phyloP scores from a whole-genome alignment of 23 tunicate genomes.

The Halocynthia aurantium region DNA sequence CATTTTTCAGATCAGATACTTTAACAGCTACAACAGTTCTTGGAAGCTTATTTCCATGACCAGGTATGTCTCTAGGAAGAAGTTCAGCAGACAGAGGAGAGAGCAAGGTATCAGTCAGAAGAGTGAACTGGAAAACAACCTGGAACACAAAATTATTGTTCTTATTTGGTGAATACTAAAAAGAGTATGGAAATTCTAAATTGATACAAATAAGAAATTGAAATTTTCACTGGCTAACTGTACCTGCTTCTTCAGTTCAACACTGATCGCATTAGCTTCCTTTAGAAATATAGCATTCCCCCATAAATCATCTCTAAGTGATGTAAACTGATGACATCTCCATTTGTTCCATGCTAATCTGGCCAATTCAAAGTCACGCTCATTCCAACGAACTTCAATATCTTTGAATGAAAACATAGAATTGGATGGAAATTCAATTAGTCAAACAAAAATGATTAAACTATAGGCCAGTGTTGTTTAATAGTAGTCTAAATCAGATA shows the following conservation, averaged over 20 bases:
- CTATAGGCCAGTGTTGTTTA: background rate
- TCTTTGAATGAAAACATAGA: background rate
- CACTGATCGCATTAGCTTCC: constrained; percentile 97
- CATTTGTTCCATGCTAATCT: constrained; percentile 72
- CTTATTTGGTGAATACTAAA: background rate
- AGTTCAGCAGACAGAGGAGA: constrained; percentile 80
- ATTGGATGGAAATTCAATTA: background rate
- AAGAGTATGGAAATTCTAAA: background rate
- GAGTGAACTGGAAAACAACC: constrained; percentile 88
- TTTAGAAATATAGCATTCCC: constrained; percentile 89
- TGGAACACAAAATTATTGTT: background rate
- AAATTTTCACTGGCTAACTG: background rate
- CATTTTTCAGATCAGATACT: constrained; percentile 79
- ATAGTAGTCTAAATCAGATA: background rate
- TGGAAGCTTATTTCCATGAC: constrained; percentile 20
- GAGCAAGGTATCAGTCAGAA: constrained; percentile 73
- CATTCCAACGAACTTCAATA: constrained; percentile 37
- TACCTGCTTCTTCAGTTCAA: constrained; percentile 93
- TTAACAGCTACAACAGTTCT: constrained; percentile 81
- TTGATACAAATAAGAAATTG: background rate
- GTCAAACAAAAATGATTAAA: background rate
- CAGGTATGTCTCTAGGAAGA: constrained; percentile 28
- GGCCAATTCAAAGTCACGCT: constrained; percentile 33
- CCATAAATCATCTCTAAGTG: constrained; percentile 91
- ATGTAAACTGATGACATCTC: constrained; percentile 71